Base-by-base conservation (phyloP, 2,797 vertebrate species). In the Columba guinea region DNA sequence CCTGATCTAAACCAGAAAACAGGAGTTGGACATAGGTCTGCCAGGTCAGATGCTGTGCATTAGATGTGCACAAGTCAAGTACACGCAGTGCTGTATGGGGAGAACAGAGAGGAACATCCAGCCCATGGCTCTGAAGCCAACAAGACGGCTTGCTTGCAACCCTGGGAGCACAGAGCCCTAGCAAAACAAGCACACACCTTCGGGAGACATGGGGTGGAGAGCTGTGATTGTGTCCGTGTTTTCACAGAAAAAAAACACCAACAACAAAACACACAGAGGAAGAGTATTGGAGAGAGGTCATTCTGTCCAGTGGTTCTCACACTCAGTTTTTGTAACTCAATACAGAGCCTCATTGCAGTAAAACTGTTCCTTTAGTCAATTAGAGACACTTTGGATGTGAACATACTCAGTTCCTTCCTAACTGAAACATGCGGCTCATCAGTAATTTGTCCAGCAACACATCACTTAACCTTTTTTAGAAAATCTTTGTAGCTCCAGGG, bases 221-320 rank as follows among this genome's bases (percentile, higher is more conserved):
- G 21, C 7, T 2, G 0, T 70, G 49, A 59, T 34, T 65, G 9
- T 68, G 34, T 51, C 51, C 3, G 1, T 80, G 34, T 92, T 88
- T 91, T 84, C 56, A 90, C 2, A 67, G 28, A 2, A 41, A 87
- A 87, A 73, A 80, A 79, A 28, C 44, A 20, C 19, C 44, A 9
- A 10, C 39, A 64, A 16, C 39, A 70, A 56, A 78, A 10, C 30
- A 93, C 32, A n/a, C 0, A 1, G 64, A 76, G 17, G n/a, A 89
- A 74, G 56, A 89, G 39, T 64, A 77, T 0, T 60, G 49, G 32
- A 93, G 62, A 84, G 63, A 94, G 81, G 75, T 93, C 81, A 87
- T 64, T 90, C 64, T 87, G 64, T 85, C 53, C 68, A 90, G 63
- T 53, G n/a, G 58, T 81, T 93, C 90, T 95, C 86, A 91, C 37